These are phyloP conservation scores for Telmatochromis bifrenatus DNA, from an alignment of 2,113 vertebrate genomes.

Conservation along the genomic window DNA sequence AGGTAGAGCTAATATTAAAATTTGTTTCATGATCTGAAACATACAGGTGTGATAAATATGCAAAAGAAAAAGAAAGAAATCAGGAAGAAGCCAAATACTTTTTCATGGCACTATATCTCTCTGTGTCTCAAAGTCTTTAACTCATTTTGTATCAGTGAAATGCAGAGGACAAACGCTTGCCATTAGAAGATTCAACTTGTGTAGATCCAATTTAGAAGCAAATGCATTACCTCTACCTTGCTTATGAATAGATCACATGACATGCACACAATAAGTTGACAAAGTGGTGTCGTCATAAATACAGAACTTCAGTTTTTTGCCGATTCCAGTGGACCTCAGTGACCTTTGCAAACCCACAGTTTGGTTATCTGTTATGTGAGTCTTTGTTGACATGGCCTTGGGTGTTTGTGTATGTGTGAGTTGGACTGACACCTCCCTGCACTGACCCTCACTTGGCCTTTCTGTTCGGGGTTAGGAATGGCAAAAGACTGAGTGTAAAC, in stretches of 20 bases:
- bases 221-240: background rate
- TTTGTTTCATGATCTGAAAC: background rate
- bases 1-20: background rate
- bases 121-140: conserved; percentile 8
- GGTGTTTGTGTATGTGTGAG: conserved; percentile 11
- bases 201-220: background rate
- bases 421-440: conserved; percentile 26
- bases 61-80: background rate
- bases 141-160: background rate
- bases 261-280: background rate
- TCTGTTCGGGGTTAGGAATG: conserved; percentile 22
- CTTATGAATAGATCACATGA: background rate
- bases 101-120: background rate
- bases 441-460: conserved; percentile 53
- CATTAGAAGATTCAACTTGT: background rate
- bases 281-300: background rate
- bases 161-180: background rate
- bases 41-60: background rate
- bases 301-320: background rate
- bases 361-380: conserved; percentile 26
- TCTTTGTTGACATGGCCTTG: conserved; percentile 54
- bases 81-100: background rate
- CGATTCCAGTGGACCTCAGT: background rate
- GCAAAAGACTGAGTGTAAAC: background rate
- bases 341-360: conserved; percentile 17